Percentiles rank a stretch among this genome's conserved stretches.
phyloP scores from a whole-genome alignment of 2,113 vertebrate species.

The Cepphus grylle region DNA sequence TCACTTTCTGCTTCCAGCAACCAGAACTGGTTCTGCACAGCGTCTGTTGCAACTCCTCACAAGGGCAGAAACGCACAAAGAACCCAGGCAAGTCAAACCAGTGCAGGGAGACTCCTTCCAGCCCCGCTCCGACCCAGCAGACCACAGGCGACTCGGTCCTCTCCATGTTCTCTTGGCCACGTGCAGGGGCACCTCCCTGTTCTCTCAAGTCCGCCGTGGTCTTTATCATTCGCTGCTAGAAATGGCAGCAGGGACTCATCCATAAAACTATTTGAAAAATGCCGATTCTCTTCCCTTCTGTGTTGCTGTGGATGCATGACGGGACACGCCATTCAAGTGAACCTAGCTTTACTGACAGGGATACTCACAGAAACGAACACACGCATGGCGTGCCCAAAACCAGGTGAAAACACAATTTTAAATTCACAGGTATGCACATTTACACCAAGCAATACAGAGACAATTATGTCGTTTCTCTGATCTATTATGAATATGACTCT shows the following conservation, averaged over 20 bases:
- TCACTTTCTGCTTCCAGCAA: conserved; percentile 39
- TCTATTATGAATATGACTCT: background rate
- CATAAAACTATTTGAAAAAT: conserved; percentile 11
- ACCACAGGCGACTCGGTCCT: background rate
- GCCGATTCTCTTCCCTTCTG: background rate
- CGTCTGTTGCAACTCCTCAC: background rate
- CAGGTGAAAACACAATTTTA: background rate
- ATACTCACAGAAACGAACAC: background rate
- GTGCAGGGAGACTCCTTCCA: background rate
- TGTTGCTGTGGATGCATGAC: background rate
- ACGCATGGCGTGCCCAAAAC: background rate
- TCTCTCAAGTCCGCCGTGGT: accelerated
- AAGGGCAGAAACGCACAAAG: background rate
- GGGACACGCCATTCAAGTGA: background rate
- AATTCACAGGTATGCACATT: background rate
- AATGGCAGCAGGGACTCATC: background rate
- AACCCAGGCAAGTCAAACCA: background rate
- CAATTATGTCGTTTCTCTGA: background rate
- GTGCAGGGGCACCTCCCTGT: background rate
- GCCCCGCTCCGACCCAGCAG: background rate
- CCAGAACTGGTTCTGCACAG: background rate
- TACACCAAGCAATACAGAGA: background rate
- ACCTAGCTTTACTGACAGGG: background rate
- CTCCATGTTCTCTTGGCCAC: accelerated
- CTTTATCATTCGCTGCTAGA: background rate